phyloP scores from a whole-genome alignment of 1,140 invertebrate species.

The Ips nitidus region DNA sequence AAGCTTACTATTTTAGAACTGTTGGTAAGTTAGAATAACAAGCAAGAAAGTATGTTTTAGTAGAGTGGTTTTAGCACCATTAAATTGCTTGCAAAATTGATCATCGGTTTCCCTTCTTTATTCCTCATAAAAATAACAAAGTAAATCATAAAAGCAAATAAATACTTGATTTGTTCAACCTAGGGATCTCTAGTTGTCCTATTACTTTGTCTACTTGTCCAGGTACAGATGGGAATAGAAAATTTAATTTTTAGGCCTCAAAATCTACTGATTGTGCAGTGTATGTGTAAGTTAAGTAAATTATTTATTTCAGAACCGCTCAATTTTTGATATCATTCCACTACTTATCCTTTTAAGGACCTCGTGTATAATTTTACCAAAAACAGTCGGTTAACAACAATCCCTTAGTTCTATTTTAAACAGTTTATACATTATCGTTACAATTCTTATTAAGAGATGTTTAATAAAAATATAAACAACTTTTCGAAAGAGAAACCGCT shows the following conservation, averaged over 20 bases:
- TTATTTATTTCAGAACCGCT: constrained; percentile 11
- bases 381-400: background rate
- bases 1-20: no score
- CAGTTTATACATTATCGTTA: constrained; percentile 23
- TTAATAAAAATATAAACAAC: constrained; percentile 43
- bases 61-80: constrained; percentile 6
- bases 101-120: background rate
- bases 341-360: constrained; percentile 8
- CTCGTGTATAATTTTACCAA: constrained; percentile 11
- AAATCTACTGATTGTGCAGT: constrained; percentile 51
- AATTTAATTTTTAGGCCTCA: constrained; percentile 44
- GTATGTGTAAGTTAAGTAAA: constrained; percentile 11
- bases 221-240: constrained; percentile 28
- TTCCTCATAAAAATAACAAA: no score
- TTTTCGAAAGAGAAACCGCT: constrained; percentile 34
- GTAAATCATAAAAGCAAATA: no score
- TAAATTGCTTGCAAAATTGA: constrained; percentile 14
- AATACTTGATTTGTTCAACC: no score
- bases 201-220: background rate
- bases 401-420: constrained; percentile 15
- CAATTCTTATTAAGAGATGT: constrained; percentile 12
- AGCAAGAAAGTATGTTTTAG: background rate
- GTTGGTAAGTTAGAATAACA: no score
- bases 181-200: background rate
- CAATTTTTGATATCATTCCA: background rate